These are phyloP conservation scores for Sprattus sprattus DNA, from an alignment of 2,113 vertebrate species.

Conservation along the genomic window DNA sequence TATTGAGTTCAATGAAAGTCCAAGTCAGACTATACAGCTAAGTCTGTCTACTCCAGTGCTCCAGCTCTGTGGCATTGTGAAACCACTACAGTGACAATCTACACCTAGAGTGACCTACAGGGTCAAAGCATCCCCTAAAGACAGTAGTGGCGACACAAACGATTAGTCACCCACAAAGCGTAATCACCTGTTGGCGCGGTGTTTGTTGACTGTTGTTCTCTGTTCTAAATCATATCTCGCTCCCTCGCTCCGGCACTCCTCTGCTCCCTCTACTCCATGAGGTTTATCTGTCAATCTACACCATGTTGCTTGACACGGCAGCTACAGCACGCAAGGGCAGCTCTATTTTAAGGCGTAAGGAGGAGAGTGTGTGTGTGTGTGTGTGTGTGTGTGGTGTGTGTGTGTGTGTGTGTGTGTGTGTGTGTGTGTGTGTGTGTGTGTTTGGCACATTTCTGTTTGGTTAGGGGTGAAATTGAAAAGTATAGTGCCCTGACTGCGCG, in stretches of 20 bases:
- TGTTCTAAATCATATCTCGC: not conserved
- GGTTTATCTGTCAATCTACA: too few species aligned
- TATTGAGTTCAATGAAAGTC: too few species aligned
- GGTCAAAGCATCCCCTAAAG: not conserved
- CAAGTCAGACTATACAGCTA: too few species aligned
- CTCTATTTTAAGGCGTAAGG: not conserved
- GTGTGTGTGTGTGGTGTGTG: not conserved
- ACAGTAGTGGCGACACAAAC: not conserved
- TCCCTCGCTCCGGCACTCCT: too few species aligned
- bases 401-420: too few species aligned
- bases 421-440: not conserved
- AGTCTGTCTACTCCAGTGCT: too few species aligned
- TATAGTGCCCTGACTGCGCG: constrained; percentile 13
- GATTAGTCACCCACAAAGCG: too few species aligned
- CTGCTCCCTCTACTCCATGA: not conserved
- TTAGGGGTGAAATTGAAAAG: constrained; percentile 13
- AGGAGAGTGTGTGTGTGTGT: too few species aligned
- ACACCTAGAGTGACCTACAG: not conserved
- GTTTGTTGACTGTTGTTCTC: not conserved
- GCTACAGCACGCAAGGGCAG: not conserved
- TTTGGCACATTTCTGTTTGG: not conserved
- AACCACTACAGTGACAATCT: not conserved
- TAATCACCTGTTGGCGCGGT: too few species aligned
- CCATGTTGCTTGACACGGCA: not conserved
- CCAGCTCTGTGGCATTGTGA: not conserved